Base-by-base conservation (phyloP, 1,140 invertebrate genomes). In the Agrypnia vestita region DNA sequence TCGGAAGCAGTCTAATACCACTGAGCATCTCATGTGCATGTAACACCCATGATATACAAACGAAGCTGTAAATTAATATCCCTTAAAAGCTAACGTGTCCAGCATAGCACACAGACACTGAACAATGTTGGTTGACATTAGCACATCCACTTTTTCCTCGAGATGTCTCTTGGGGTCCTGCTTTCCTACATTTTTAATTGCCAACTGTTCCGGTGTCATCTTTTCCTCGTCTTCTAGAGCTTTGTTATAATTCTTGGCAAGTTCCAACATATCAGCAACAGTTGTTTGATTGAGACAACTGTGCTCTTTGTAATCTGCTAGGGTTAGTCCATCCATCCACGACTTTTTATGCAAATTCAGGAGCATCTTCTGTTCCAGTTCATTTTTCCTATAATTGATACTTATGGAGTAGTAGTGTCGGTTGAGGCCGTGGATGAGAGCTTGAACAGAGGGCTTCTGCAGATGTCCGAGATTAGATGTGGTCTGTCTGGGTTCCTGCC, bases 141-240 rank as follows among this genome's bases (percentile, higher is more conserved):
- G 90, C 64, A 96, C 93, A 90, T 99, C 97, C 15, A 99, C 98
- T 91, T 99, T 97, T 86, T 99, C 98, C 89, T 99, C 98, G 84
- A 99, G 92, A 94, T 99, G 99, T 81, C 99, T 92, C 90, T 99
- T 99, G n/a, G 99, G 99, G 90, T 99, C 98, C 89, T 99, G 97
- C 91, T 99, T 99, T 21, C 99, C 99, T 55, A 99, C 98, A 91
- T 99, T 99, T 87, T 99, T 99, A 84, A 99, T 99, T 13, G 98
- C 98, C 86, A 99, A 90, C 87, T 99, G 98, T 88, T 99, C 98
- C 0, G 97, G 96, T n/a, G 98, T 99, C 97, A 99, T 99, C 87
- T 99, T 99, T 87, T 99, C 98, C 89, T 99, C 99, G 85, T 99
- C 99, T 90, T 99, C 98, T 56, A 99, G 90, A 53, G 98, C 96